Evolutionary conservation across 2,888 invertebrate genomes (phyloP), one percentile per base, ranked within the genome.

Genomic region (Timema podura): DNA sequence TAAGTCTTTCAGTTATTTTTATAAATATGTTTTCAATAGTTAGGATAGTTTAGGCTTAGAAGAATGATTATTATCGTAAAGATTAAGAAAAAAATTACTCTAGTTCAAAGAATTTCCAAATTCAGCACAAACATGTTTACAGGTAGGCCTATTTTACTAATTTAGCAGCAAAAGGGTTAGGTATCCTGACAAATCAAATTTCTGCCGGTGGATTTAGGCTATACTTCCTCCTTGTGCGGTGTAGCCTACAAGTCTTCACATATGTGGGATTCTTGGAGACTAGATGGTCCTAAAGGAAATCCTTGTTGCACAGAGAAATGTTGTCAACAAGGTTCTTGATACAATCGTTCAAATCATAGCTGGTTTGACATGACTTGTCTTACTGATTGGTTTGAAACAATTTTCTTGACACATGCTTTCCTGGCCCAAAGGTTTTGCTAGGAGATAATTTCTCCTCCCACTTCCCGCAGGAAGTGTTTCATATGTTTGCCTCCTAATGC

Each of bases 401-500:
- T 8, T 57, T 57, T 57, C 13, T 8, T 57, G 15, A 13, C 13
- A 57, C 57, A 57, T 30, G 15, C 57, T 30, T 9, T 30, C n/a
- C 57, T 16, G 57, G 13, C 7, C 5, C 16, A 57, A 57, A 57
- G 15, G 9, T 3, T 6, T 13, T 16, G 44, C 16, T 61, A 5
- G 61, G 68, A 6, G 5, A 44, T 1, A 61, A 46, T n/a, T 16
- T 68, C 7, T 68, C 64, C 6, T 68, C 68, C 11, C 68, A 61
- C 30, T 64, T 64, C 8, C 1, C 64, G 0, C 6, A 44, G 13
- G 16, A 61, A 45, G 68, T 68, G 10, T 30, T 61, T 45, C 45
- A 68, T 68, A 16, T 68, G 64, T 15, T 30, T 61, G 46, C 59
- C 59, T n/a, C 64, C 48, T 48, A 68, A 68, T 64, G 45, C 64